Evolutionary conservation across 1,140 invertebrate species (phyloP), one percentile per base, ranked within the genome.

Genomic region (Platyura marginata): DNA sequence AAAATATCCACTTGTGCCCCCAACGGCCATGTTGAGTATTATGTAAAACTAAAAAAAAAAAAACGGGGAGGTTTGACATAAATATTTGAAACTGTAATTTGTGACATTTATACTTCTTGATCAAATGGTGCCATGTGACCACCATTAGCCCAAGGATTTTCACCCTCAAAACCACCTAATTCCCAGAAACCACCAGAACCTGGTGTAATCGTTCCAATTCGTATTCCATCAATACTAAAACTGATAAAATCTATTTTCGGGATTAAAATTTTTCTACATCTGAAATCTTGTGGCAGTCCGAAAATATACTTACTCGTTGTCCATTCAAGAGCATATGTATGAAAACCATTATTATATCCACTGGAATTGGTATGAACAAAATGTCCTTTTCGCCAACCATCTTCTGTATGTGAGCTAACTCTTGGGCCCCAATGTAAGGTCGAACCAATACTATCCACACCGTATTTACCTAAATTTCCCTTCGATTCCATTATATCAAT

Each of bases 361-460:
- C 52, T 45, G 60, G 63, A 47, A 56, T n/a, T 22, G 23, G 15
- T 32, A 3, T 19, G 29, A 42, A 20, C 21, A 23, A 29, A 40
- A 60, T 37, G 60, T 42, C 55, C 55, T 67, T 41, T 70, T 13
- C 13, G 25, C 6, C 13, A 75, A 8, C 56, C 62, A n/a, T n/a
- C n/a, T n/a, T n/a, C n/a, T n/a, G n/a, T n/a, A 50, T 78, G 73
- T 16, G 63, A 49, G 75, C 74, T 48, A 54, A 23, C 44, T 57
- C 0, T 40, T 48, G 11, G 53, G 13, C 75, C 76, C 49, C 66
- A 79, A 51, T 79, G 76, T 8, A 79, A 56, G 0, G 75, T 77
- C 3, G 68, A 68, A 1, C 61, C 65, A 0, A 69, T 57, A 45
- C 68, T 66, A 40, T 76, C 66, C 0, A 61, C 62, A 3, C 76